Percentiles rank a stretch among this genome's conserved stretches.
Conservation (phyloP, 2,113 vertebrate species). For the Leucopsar rothschildi region DNA sequence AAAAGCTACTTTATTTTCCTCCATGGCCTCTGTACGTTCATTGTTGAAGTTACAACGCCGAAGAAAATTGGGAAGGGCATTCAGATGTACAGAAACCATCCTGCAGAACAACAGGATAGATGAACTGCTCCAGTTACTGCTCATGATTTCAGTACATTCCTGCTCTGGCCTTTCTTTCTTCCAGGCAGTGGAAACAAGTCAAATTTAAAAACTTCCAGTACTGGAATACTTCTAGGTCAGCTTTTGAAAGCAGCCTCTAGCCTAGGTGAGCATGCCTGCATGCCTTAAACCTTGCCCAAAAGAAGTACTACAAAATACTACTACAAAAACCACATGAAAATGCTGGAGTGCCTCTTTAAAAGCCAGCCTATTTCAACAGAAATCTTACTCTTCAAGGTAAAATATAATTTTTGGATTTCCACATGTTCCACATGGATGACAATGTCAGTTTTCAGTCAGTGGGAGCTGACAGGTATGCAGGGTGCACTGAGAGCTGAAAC, state of each 20-base stretch:
- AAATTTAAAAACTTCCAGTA: background rate
- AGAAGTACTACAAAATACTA: background rate
- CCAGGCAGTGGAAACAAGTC: background rate
- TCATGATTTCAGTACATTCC: background rate
- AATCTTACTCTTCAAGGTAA: background rate
- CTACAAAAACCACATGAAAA: background rate
- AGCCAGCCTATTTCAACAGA: background rate
- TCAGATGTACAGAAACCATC: background rate
- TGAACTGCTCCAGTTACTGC: background rate
- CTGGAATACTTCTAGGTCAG: background rate
- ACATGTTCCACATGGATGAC: background rate
- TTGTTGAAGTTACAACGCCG: background rate
- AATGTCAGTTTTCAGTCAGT: background rate
- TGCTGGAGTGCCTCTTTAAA: background rate
- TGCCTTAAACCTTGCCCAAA: background rate
- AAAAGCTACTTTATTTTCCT: conserved; percentile 51
- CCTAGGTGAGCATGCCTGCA: background rate
- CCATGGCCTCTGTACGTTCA: background rate
- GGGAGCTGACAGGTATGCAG: background rate
- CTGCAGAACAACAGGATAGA: background rate
- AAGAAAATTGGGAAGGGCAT: background rate
- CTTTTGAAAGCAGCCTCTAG: background rate
- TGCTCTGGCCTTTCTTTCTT: background rate
- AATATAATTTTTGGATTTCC: background rate
- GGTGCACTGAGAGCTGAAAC: background rate